These are phyloP conservation scores for Dipodomys stephensi DNA, from an alignment of 2,113 vertebrate species.

Conservation along the genomic window DNA sequence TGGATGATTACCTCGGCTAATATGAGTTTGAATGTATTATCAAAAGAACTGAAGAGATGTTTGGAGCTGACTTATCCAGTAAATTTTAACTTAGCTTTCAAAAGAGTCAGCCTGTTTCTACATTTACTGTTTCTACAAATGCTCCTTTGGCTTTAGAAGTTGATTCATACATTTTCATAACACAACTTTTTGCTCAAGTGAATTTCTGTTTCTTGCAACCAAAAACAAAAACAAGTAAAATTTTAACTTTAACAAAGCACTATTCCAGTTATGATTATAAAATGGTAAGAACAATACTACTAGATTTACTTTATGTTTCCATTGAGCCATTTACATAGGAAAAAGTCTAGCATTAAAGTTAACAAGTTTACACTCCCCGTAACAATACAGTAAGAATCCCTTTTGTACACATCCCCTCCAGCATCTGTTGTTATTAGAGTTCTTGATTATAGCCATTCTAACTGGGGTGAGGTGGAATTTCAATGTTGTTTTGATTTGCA, in stretches of 20 bases:
- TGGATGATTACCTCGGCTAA: background rate
- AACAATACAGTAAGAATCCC: too few species aligned
- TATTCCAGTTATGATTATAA: background rate
- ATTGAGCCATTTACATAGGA: background rate
- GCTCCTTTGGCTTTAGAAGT: background rate
- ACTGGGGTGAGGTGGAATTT: too few species aligned
- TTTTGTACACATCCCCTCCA: too few species aligned
- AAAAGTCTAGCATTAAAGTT: background rate
- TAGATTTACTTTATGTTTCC: constrained; percentile 19
- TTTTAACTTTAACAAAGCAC: background rate
- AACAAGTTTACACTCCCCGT: too few species aligned
- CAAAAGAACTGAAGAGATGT: background rate
- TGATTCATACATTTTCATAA: background rate
- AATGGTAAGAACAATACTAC: background rate
- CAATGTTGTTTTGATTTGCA: too few species aligned
- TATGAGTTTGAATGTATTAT: background rate
- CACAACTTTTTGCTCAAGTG: background rate
- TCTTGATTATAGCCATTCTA: too few species aligned
- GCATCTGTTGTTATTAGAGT: too few species aligned
- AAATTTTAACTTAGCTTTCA: background rate
- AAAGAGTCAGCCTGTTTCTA: background rate
- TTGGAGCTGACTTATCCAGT: background rate
- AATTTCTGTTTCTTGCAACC: background rate
- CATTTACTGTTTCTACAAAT: background rate
- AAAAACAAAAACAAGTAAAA: background rate